Percentiles rank a stretch among this genome's conserved stretches.
Evolutionary conservation across 2,113 vertebrate species (phyloP).

Genomic region (Saccopteryx leptura): DNA sequence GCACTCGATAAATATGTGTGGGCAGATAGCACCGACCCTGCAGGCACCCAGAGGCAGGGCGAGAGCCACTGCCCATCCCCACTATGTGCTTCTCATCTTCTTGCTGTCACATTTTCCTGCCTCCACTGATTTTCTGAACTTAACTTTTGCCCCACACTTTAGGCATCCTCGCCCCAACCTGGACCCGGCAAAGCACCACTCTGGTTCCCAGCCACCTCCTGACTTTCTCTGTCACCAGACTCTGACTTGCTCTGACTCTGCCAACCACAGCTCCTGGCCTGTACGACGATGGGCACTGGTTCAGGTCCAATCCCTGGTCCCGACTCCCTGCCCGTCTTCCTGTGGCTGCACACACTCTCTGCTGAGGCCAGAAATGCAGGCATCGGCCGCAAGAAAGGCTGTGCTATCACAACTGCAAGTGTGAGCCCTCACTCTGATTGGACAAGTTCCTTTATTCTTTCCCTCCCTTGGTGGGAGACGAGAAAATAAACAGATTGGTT

Average conservation of each 20-base stretch:
- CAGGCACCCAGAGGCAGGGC: neutral
- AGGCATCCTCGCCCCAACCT: neutral
- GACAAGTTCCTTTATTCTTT: neutral
- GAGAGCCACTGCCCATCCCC: neutral
- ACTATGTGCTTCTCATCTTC: neutral
- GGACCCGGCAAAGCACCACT: neutral
- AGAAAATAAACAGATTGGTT: conserved; percentile 33
- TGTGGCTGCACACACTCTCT: neutral
- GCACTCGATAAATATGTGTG: neutral
- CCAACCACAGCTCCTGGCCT: neutral
- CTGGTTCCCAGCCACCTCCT: neutral
- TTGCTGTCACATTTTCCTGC: neutral
- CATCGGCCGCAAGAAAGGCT: neutral
- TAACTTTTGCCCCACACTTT: neutral
- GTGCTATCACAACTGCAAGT: neutral
- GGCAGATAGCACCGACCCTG: neutral
- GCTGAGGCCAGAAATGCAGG: neutral
- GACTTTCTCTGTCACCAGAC: neutral
- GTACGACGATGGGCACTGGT: neutral
- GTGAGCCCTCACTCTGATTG: neutral
- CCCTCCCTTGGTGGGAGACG: neutral
- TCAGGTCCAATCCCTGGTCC: neutral
- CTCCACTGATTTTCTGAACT: neutral
- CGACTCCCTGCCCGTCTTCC: neutral
- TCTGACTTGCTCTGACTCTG: neutral